These are phyloP conservation scores for Oligia fasciuncula DNA, from an alignment of 2,888 invertebrate species.

Conservation along the genomic window DNA sequence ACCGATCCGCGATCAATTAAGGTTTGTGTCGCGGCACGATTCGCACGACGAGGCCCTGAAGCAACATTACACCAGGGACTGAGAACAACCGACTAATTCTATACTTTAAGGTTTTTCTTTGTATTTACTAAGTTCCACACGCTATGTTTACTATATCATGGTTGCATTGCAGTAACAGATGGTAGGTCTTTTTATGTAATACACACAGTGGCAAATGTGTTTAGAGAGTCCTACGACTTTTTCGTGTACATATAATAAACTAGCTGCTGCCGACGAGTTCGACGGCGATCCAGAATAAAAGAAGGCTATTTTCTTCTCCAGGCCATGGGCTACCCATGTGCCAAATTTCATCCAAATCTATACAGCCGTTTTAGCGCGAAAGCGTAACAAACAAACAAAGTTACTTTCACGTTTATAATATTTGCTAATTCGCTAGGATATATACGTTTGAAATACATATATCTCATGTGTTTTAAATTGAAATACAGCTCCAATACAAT, in stretches of 20 bases:
- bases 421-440: too few relatives aligned
- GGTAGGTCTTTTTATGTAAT: background rate
- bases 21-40: slow-evolving; percentile 43
- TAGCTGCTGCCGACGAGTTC: too few relatives aligned
- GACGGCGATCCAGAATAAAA: too few relatives aligned
- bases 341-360: too few relatives aligned
- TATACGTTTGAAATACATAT: background rate
- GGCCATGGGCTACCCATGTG: too few relatives aligned
- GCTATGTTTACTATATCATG: background rate
- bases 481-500: background rate
- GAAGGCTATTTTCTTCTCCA: too few relatives aligned
- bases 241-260: too few relatives aligned
- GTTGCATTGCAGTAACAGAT: background rate
- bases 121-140: slow-evolving; percentile 1
- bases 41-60: slow-evolving; percentile 28
- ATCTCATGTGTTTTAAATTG: background rate
- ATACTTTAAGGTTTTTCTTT: slow-evolving; percentile 7
- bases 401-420: too few relatives aligned
- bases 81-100: background rate
- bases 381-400: too few relatives aligned
- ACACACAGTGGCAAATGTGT: background rate
- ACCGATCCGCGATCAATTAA: slow-evolving; percentile 35
- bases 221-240: background rate
- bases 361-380: too few relatives aligned
- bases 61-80: slow-evolving; percentile 17